A percentile compares a stretch with the other conserved stretches of the same genome.
Evolutionary conservation across 2,888 invertebrate species (phyloP).

Genomic region (Morpho helenor): DNA sequence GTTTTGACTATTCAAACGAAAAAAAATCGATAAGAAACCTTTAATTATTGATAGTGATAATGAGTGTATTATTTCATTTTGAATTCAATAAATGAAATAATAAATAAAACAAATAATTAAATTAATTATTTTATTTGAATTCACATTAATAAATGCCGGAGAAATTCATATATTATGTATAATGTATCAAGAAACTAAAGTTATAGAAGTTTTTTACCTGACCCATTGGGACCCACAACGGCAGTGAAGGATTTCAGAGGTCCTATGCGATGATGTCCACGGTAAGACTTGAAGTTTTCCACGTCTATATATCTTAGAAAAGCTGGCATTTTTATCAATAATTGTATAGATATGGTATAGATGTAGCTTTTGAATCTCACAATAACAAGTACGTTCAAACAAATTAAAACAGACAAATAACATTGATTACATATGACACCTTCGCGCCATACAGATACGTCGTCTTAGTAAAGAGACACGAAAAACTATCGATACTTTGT

Average conservation of each 20-base stretch:
- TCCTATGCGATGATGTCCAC: conserved; percentile 95
- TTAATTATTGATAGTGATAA: no score
- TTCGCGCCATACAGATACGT: conserved; percentile 19
- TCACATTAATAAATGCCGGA: no score
- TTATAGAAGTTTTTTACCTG: conserved; percentile 81
- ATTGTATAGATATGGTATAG: neutral
- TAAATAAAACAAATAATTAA: no score
- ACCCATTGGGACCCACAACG: conserved; percentile 99
- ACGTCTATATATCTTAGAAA: conserved; percentile 96
- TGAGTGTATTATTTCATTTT: no score
- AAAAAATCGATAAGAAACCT: no score
- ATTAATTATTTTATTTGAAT: no score
- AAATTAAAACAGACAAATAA: neutral
- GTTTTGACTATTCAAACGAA: no score
- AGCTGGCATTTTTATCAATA: conserved; percentile 83
- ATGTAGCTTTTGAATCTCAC: neutral
- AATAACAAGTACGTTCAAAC: neutral
- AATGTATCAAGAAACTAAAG: no score
- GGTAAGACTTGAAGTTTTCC: conserved; percentile 99
- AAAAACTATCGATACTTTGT: no score
- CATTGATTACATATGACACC: neutral
- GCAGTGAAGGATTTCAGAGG: conserved; percentile 98
- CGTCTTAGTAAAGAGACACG: no score
- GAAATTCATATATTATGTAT: no score
- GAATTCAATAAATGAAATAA: no score